Conservation (phyloP, 1,140 invertebrate species). For the Palaemon carinicauda region DNA sequence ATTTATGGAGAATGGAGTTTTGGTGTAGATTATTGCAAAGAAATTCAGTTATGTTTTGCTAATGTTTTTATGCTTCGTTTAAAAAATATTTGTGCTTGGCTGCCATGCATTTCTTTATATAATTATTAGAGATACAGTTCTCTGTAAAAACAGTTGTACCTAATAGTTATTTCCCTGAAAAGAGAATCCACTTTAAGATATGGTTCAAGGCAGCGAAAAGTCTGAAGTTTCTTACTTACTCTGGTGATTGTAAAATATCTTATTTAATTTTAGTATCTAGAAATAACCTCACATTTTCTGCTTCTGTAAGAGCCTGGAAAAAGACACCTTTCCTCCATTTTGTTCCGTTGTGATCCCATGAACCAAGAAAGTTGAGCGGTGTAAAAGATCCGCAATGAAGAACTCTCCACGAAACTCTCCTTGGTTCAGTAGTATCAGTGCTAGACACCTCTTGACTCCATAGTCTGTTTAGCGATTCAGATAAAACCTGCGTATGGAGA, state of each 20-base stretch:
- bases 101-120: too few relatives aligned
- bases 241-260: neutral
- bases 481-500: neutral
- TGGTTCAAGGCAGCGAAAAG: too few relatives aligned
- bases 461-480: conserved; percentile 31
- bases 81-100: too few relatives aligned
- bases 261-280: neutral
- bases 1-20: too few relatives aligned
- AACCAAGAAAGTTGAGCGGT: conserved; percentile 18
- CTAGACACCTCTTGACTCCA: neutral
- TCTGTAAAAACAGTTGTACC: too few relatives aligned
- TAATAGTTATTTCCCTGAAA: too few relatives aligned
- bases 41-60: too few relatives aligned
- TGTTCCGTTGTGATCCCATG: conserved; percentile 10
- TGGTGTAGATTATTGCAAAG: too few relatives aligned
- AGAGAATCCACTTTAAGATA: too few relatives aligned
- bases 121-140: too few relatives aligned
- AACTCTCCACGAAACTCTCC: conserved; percentile 12
- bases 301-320: neutral
- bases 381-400: conserved; percentile 40
- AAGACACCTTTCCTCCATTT: conserved; percentile 31
- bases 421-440: neutral
- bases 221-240: neutral
- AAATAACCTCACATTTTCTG: neutral
- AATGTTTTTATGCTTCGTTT: too few relatives aligned